Evolutionary conservation across 2,888 invertebrate genomes (phyloP).

Genomic region (Altica lythri): DNA sequence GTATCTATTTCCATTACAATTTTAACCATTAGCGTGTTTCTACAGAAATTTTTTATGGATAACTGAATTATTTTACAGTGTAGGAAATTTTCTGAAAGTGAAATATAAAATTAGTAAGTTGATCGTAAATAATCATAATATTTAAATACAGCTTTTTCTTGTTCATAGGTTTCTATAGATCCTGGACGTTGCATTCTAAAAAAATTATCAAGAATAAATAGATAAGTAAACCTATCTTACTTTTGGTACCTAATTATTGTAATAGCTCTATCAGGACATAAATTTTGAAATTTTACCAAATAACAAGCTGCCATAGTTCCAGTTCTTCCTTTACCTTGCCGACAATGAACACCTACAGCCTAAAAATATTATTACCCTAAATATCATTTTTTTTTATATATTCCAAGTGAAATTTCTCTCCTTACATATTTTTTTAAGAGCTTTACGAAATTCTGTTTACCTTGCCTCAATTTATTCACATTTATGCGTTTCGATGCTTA

Average conservation of each 20-base stretch:
- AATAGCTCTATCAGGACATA: slow-evolving; percentile 68
- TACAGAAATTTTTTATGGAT: too few relatives aligned
- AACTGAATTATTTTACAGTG: too few relatives aligned
- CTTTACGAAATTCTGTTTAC: background rate
- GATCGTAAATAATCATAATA: slow-evolving; percentile 66
- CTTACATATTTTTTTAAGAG: background rate
- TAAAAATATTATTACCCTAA: slow-evolving; percentile 48
- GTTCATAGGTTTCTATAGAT: slow-evolving; percentile 67
- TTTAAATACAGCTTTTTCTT: slow-evolving; percentile 64
- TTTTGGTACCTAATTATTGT: slow-evolving; percentile 62
- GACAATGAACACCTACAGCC: slow-evolving; percentile 73
- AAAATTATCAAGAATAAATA: background rate
- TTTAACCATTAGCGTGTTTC: too few relatives aligned
- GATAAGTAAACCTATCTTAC: background rate
- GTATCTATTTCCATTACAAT: too few relatives aligned
- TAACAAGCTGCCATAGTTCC: slow-evolving; percentile 77
- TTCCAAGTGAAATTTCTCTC: background rate
- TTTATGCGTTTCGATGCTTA: background rate
- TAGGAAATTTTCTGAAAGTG: too few relatives aligned
- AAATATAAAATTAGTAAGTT: too few relatives aligned
- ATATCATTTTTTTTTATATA: background rate
- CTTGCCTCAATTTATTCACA: background rate
- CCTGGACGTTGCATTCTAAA: slow-evolving; percentile 58
- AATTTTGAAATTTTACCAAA: slow-evolving; percentile 65
- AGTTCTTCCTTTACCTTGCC: slow-evolving; percentile 72